Base-by-base conservation (phyloP, 1,140 invertebrate genomes). In the Leptinotarsa defecta region DNA sequence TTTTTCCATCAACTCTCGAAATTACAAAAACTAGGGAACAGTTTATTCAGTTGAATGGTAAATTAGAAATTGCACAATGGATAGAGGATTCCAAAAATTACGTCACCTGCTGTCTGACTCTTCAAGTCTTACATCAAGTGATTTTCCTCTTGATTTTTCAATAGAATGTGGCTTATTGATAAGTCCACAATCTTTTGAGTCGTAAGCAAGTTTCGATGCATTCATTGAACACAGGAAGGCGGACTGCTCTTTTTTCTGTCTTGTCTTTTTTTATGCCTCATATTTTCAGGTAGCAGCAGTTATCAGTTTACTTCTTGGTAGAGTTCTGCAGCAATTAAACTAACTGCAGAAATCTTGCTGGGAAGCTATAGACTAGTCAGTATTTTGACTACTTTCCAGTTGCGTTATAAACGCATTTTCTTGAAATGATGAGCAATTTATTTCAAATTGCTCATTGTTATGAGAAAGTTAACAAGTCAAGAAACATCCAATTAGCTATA, bases 401-500 rank as follows among this genome's bases (percentile, higher is more conserved):
- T 15, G 15, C 15, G 15, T 57, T 57, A 17, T 57, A 19, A 57
- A 57, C 52, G n/a, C 52, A 17, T 57, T 57, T 57, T 17, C 15
- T 57, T 11, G 34, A 57, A 19, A 57, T 19, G 52, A 57, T 57
- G 13, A 57, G 52, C 17, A 57, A 57, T 57, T 43, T 11, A 11
- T 11, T 57, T 17, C n/a, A 19, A 57, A 57, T 57, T n/a, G 52
- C 52, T 57, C 17, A 57, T 57, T 57, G 52, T 57, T 57, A 17
- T 57, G 52, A 57, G 15, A 57, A 17, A 17, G n/a, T 57, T 19
- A 19, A 57, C 52, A 57, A 17, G 52, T 57, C 52, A 57, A 17
- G 52, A 57, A 57, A 57, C 52, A 57, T 57, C 34, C 52, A 57
- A 57, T 57, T 57, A 57, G 52, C 52, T 57, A 17, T 57, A 57